These are phyloP conservation scores for Trigoniulus corallinus DNA, from an alignment of 1,140 invertebrate species.

Conservation along the genomic window DNA sequence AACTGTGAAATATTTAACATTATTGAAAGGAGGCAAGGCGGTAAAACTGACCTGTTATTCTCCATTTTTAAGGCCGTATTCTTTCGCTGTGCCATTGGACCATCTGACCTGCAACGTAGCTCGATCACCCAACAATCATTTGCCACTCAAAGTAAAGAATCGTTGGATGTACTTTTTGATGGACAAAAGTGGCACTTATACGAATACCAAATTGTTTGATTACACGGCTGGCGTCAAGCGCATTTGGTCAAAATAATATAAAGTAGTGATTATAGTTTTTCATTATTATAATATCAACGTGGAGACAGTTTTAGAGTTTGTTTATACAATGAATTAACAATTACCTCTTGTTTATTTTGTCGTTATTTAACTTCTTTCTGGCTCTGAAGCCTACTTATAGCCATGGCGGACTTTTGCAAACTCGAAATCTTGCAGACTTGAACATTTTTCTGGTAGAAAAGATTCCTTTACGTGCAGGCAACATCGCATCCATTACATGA, in stretches of 20 bases:
- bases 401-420: no score
- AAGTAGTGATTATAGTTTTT: no score
- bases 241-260: constrained; percentile 17
- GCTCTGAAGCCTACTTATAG: no score
- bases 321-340: no score
- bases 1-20: constrained; percentile 45
- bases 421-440: no score
- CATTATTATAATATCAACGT: no score
- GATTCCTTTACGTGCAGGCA: no score
- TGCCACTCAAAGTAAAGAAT: constrained; percentile 50
- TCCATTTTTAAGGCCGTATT: constrained; percentile 44
- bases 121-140: constrained; percentile 34
- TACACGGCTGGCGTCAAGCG: constrained; percentile 45
- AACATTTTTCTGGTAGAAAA: no score
- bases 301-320: no score
- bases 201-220: constrained; percentile 47
- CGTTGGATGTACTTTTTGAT: constrained; percentile 45
- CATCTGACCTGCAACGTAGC: constrained; percentile 38
- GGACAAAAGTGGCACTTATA: constrained; percentile 51
- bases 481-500: no score
- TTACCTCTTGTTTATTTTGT: no score
- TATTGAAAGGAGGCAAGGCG: constrained; percentile 48
- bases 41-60: constrained; percentile 49
- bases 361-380: no score
- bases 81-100: constrained; percentile 27